These are phyloP conservation scores for Clupea harengus DNA, from an alignment of 2,113 vertebrate species.

Conservation along the genomic window DNA sequence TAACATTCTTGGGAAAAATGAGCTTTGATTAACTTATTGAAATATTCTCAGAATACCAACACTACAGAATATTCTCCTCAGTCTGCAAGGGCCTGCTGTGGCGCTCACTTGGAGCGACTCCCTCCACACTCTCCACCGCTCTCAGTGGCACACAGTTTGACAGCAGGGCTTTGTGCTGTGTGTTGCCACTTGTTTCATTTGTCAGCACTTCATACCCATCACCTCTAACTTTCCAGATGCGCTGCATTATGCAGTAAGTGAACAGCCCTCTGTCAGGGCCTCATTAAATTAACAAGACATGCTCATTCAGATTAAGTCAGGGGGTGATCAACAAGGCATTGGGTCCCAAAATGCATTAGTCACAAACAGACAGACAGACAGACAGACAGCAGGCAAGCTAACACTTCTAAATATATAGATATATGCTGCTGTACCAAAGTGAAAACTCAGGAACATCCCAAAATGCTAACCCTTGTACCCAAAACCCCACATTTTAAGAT, in stretches of 20 bases:
- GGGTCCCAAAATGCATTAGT: background rate
- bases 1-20: background rate
- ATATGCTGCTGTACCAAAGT: background rate
- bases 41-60: background rate
- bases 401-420: background rate
- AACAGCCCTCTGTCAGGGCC: slow-evolving; percentile 18
- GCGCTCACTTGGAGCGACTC: background rate
- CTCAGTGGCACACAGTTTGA: background rate
- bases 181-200: slow-evolving; percentile 10
- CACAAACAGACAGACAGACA: background rate
- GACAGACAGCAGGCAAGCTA: background rate
- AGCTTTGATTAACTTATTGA: background rate
- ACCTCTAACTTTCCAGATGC: slow-evolving; percentile 4
- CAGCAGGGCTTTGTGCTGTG: background rate
- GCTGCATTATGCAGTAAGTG: slow-evolving; percentile 14
- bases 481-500: background rate
- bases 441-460: background rate
- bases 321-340: background rate
- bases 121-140: background rate
- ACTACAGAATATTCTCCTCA: background rate
- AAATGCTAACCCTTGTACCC: background rate
- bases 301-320: slow-evolving; percentile 8
- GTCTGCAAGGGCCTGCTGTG: background rate
- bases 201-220: background rate
- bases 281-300: slow-evolving; percentile 15